Evolutionary conservation across 2,888 invertebrate species (phyloP), one percentile per base, ranked within the genome.

Genomic region (Mesoligia furuncula): DNA sequence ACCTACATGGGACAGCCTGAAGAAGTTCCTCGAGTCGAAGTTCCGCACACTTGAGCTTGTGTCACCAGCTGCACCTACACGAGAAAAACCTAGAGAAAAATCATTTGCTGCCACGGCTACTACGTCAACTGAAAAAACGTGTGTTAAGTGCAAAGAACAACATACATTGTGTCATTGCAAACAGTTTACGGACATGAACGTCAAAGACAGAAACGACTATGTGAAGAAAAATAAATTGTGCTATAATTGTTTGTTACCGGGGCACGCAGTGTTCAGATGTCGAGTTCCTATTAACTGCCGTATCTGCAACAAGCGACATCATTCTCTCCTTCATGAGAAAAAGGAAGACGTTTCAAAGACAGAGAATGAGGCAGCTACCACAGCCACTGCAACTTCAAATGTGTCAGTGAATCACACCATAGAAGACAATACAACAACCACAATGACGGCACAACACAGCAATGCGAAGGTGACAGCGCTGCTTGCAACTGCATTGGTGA

Each of bases 401-500:
- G 48, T 72, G 11, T 62, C 71, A 64, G 72, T 72, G 2, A 72
- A 72, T 64, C 62, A 72, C 1, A 36, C 36, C 8, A 54, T 65
- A 36, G 65, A 73, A 65, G 54, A 73, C 1, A 57, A 61, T 1
- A 64, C 51, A 61, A 62, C 51, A 62, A 69, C 2, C 45, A 75
- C 69, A 45, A 69, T 64, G 69, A 4, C 54, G n/a, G 27, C 62
- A 64, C 64, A 75, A 36, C 2, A 27, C 27, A 57, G 6, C 45
- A 54, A 64, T 13, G 70, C 2, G 64, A 64, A 70, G 13, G 1
- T 51, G 6, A 75, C 68, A 31, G 71, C 74, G 48, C 65, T 80
- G n/a, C 17, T 80, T 75, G 77, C 80, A 39, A 80, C 80, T 48
- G 80, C 77, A 65, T 59, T 68, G 62, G 77, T 77, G 48, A 67